phyloP scores from a whole-genome alignment of 2,113 vertebrate species.

The Enhydra lutris region DNA sequence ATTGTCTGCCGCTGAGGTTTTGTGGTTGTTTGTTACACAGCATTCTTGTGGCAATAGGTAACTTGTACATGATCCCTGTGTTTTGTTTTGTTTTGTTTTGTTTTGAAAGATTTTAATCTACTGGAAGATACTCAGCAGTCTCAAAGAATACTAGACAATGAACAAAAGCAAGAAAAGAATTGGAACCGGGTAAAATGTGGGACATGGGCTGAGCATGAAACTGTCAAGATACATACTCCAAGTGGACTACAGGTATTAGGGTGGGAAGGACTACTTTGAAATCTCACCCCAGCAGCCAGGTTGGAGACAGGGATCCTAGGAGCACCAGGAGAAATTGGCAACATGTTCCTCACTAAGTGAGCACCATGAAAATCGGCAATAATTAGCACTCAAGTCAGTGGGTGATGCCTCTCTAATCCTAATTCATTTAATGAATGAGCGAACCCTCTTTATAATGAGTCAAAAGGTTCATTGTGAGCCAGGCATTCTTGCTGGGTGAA shows the following conservation, averaged over 20 bases:
- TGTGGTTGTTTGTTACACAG: neutral
- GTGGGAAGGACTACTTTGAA: neutral
- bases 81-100: neutral
- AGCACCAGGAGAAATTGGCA: constrained; percentile 25
- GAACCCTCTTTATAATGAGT: constrained; percentile 37
- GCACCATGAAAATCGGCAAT: constrained; percentile 44
- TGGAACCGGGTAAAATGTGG: neutral
- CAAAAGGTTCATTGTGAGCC: constrained; percentile 45
- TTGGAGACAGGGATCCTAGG: neutral
- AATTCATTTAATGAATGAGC: constrained; percentile 52
- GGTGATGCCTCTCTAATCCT: constrained; percentile 51
- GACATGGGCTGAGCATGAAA: neutral
- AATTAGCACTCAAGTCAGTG: constrained; percentile 62
- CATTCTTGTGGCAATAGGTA: neutral
- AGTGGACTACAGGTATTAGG: neutral
- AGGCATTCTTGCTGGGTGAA: constrained; percentile 22
- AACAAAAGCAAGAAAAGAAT: neutral
- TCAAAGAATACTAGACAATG: neutral
- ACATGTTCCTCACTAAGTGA: constrained; percentile 27
- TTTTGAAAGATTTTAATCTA: neutral
- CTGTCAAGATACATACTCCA: neutral
- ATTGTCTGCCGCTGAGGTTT: neutral
- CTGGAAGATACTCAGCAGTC: neutral
- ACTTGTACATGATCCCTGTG: neutral
- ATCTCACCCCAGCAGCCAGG: neutral